Evolutionary conservation across 2,888 invertebrate genomes (phyloP).

Genomic region (Euspilapteryx auroguttella): DNA sequence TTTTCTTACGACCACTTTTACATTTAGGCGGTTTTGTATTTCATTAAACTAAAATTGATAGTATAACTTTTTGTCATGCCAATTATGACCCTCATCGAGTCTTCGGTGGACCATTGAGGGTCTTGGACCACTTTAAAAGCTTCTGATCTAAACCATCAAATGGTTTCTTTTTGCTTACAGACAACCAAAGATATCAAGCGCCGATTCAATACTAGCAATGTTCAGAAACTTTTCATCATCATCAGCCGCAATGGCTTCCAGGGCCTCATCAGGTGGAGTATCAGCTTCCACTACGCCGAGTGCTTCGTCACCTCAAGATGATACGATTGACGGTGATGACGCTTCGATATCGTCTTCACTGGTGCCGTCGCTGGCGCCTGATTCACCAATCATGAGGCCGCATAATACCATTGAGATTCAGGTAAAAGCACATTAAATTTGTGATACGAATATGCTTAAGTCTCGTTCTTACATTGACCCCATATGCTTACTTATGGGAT

Average conservation of each 20-base stretch:
- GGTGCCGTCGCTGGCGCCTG: slow-evolving; percentile 59
- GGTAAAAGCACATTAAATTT: slow-evolving; percentile 16
- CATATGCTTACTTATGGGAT: too few species aligned
- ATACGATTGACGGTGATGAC: slow-evolving; percentile 69
- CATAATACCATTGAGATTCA: slow-evolving; percentile 51
- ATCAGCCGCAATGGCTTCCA: slow-evolving; percentile 59
- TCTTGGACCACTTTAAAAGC: too few species aligned
- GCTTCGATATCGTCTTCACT: slow-evolving; percentile 71
- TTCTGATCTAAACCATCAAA: too few species aligned
- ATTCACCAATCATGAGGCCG: slow-evolving; percentile 61
- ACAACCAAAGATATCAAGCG: slow-evolving; percentile 71
- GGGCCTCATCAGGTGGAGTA: slow-evolving; percentile 64
- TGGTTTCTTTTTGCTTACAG: slow-evolving; percentile 17
- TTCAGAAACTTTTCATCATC: slow-evolving; percentile 74
- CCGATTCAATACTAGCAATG: slow-evolving; percentile 80
- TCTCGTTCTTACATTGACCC: too few species aligned
- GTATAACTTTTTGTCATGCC: too few species aligned
- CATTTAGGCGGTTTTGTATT: too few species aligned
- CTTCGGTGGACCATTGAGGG: too few species aligned
- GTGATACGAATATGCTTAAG: too few species aligned
- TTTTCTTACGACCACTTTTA: too few species aligned
- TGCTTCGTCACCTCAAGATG: slow-evolving; percentile 75
- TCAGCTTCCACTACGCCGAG: slow-evolving; percentile 74
- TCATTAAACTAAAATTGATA: too few species aligned
- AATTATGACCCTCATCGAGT: too few species aligned